Conservation (phyloP, 1,140 invertebrate genomes). For the Brachionus rotundiformis region DNA sequence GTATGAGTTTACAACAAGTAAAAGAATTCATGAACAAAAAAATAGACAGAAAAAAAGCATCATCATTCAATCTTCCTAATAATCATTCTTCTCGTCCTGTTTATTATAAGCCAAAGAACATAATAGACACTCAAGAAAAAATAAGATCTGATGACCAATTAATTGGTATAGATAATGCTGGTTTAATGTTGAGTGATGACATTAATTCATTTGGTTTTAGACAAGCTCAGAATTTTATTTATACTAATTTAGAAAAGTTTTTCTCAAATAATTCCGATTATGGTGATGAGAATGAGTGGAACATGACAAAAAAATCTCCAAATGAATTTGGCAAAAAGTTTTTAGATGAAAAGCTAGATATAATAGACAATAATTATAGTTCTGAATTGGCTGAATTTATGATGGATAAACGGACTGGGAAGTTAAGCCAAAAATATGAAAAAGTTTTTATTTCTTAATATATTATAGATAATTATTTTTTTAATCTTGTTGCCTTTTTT, state of each 20-base stretch:
- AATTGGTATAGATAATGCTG: background rate
- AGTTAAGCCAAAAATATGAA: constrained; percentile 41
- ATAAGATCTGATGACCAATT: background rate
- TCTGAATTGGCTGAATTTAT: background rate
- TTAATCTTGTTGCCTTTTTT: background rate
- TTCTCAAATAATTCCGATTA: background rate
- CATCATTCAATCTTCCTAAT: constrained; percentile 55
- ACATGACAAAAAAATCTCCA: background rate
- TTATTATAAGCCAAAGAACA: constrained; percentile 59
- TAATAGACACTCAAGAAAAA: constrained; percentile 54
- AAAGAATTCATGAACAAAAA: constrained; percentile 53
- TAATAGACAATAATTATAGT: constrained; percentile 5
- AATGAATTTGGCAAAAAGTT: background rate
- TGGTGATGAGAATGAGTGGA: background rate
- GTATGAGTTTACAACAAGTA: constrained; percentile 54
- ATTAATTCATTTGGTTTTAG: background rate
- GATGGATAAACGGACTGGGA: constrained; percentile 9
- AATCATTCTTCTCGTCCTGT: constrained; percentile 56
- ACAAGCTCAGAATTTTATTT: constrained; percentile 32
- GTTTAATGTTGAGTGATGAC: constrained; percentile 20
- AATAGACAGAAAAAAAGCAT: constrained; percentile 55
- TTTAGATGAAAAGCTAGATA: constrained; percentile 36
- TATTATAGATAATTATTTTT: background rate
- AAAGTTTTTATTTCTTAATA: constrained; percentile 46
- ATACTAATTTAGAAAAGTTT: background rate